Conservation (phyloP, 2,113 vertebrate genomes). For the Trochalopteron elliotii region DNA sequence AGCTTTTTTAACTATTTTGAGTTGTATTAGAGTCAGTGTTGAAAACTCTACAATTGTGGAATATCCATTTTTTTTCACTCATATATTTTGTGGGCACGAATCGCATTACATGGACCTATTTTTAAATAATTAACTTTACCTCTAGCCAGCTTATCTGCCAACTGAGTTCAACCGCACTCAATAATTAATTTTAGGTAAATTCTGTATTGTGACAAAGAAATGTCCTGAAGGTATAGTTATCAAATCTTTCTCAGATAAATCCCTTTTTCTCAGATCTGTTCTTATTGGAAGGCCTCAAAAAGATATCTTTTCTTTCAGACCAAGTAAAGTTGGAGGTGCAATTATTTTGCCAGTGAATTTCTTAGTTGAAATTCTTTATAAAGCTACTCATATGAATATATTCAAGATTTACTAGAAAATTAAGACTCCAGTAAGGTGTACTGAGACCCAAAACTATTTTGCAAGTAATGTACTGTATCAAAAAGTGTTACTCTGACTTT, state of each 20-base stretch:
- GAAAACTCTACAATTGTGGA: neutral
- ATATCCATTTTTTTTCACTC: neutral
- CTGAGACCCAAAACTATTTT: neutral
- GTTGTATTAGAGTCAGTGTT: neutral
- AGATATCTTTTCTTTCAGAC: neutral
- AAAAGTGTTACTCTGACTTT: neutral
- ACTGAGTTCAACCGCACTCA: neutral
- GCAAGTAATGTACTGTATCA: neutral
- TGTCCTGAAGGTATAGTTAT: neutral
- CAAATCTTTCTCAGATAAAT: neutral
- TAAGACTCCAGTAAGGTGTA: neutral
- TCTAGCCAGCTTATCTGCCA: neutral
- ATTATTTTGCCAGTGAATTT: neutral
- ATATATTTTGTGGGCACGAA: neutral
- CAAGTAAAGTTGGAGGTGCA: neutral
- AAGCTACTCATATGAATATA: neutral
- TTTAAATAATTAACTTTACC: conserved; percentile 4
- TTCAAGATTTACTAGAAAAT: neutral
- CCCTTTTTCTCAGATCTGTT: neutral
- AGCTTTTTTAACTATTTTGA: neutral
- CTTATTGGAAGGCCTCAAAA: neutral
- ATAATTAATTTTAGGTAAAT: neutral
- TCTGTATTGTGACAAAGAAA: neutral
- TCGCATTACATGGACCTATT: neutral
- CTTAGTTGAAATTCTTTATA: neutral